A percentile compares a stretch with the other conserved stretches of the same genome.
These are phyloP conservation scores for Catamblyrhynchus diadema DNA, from an alignment of 2,797 vertebrate genomes.

Conservation along the genomic window DNA sequence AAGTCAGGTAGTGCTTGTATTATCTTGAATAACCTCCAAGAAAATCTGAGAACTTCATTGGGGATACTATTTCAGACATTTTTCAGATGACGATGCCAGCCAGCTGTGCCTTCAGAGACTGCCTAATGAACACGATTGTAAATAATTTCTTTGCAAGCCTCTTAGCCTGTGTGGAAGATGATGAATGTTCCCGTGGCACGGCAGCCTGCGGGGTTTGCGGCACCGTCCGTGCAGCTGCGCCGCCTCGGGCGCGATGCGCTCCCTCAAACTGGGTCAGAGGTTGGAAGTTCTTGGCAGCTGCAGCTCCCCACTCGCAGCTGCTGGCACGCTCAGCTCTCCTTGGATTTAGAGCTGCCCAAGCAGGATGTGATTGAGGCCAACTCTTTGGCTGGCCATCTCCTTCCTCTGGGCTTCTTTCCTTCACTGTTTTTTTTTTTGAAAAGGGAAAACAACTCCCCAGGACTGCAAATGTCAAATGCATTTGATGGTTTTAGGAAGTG, in stretches of 20 bases:
- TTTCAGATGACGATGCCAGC: neutral
- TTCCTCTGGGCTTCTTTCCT: conserved; percentile 60
- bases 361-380: conserved; percentile 64
- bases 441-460: neutral
- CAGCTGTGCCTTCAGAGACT: neutral
- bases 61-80: neutral
- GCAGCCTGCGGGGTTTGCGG: neutral
- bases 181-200: neutral
- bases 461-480: conserved; percentile 2
- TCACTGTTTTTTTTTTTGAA: neutral
- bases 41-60: neutral
- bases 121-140: neutral
- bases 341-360: conserved; percentile 38
- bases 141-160: neutral
- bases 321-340: conserved; percentile 3
- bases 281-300: conserved; percentile 43
- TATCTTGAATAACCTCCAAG: neutral
- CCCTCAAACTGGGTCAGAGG: conserved; percentile 10
- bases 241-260: neutral
- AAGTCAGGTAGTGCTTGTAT: neutral
- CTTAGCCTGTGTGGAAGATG: neutral
- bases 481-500: conserved; percentile 31
- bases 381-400: conserved; percentile 46
- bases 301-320: conserved; percentile 25
- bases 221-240: neutral